A percentile compares a stretch with the other conserved stretches of the same genome.
Evolutionary conservation across 2,113 vertebrate genomes (phyloP).

Genomic region (Naja naja): DNA sequence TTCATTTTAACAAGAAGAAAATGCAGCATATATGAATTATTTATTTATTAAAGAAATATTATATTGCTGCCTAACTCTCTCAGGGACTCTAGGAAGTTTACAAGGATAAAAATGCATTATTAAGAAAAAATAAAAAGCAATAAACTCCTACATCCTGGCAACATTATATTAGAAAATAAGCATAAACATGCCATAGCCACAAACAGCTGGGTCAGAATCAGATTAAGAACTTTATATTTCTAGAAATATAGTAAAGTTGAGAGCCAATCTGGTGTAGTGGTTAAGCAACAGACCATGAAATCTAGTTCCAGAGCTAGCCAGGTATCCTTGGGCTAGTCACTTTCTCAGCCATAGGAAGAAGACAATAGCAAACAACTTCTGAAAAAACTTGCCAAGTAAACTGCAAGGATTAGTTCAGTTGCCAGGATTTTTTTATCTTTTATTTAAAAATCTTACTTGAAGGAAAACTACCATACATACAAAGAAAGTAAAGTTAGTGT

Average conservation of each 20-base stretch:
- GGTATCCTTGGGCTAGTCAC: background rate
- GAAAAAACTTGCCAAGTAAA: background rate
- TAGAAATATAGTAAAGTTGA: background rate
- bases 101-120: background rate
- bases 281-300: background rate
- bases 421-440: background rate
- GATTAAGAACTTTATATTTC: background rate
- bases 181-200: background rate
- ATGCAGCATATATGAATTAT: background rate
- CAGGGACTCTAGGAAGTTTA: background rate
- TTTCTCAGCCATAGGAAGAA: background rate
- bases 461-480: background rate
- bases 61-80: background rate
- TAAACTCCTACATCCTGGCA: background rate
- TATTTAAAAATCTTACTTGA: background rate
- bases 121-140: background rate
- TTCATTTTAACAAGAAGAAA: background rate
- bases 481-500: background rate
- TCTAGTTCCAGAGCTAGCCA: background rate
- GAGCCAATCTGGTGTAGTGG: background rate
- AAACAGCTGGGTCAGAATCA: background rate
- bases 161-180: background rate
- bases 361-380: background rate
- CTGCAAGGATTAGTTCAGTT: background rate
- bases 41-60: background rate